A percentile compares a stretch with the other conserved stretches of the same genome.
phyloP scores from a whole-genome alignment of 53 echinoderm and acorn worm genomes.

The Stichopus horrens region DNA sequence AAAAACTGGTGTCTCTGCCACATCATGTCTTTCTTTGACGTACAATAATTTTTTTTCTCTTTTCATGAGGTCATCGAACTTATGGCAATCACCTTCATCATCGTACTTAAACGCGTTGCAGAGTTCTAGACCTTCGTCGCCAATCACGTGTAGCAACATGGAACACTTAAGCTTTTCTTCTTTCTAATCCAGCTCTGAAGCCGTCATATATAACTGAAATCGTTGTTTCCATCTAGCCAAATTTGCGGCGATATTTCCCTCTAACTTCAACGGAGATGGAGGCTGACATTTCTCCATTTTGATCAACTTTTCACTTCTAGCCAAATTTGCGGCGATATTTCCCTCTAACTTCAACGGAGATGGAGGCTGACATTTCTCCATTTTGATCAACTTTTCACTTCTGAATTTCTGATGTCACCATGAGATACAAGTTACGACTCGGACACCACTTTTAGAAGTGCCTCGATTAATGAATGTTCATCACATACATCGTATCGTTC shows the following conservation, averaged over 20 bases:
- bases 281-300: neutral
- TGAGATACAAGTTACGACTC: too few species aligned
- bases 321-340: neutral
- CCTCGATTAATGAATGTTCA: too few species aligned
- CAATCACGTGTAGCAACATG: constrained; percentile 6
- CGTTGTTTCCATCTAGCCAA: neutral
- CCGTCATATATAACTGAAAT: neutral
- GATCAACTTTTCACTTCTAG: too few species aligned
- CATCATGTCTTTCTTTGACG: neutral
- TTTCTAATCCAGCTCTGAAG: neutral
- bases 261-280: neutral
- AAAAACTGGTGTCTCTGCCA: neutral
- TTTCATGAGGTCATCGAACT: too few species aligned
- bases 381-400: neutral
- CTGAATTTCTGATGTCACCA: too few species aligned
- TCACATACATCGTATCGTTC: too few species aligned
- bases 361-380: neutral
- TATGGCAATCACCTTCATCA: too few species aligned
- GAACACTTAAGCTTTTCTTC: constrained; percentile 30
- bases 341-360: neutral
- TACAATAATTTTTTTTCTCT: neutral
- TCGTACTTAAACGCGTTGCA: too few species aligned
- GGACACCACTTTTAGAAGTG: too few species aligned
- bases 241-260: neutral
- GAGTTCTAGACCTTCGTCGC: constrained; percentile 6